Base-by-base conservation (phyloP, 2,797 vertebrate genomes). In the Enteromius radiatus region DNA sequence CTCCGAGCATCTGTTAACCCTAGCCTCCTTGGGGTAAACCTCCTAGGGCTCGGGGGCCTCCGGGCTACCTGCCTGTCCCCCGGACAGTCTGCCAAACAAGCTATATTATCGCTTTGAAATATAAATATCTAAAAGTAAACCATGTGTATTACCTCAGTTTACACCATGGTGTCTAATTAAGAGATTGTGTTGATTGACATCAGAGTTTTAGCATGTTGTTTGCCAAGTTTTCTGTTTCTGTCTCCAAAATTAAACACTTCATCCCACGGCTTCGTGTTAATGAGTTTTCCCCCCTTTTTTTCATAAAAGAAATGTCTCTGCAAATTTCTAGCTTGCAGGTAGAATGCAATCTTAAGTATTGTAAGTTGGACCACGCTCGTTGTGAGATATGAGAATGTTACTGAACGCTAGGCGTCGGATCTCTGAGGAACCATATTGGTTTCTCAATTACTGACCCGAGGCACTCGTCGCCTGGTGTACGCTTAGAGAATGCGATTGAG, bases 361-460 rank as follows among this genome's bases (percentile, higher is more conserved):
- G 33, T 31, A 54, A 54, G 74, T 75, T 70, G 21, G 65, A 36
- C 49, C 0, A 2, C 56, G 45, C 76, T 81, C 15, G 10, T 73
- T 49, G 23, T 41, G 76, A 84, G 68, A 78, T 69, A 77, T 81
- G 28, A 52, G 52, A 63, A 12, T 45, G 67, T 77, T 73, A 26
- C 45, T 61, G 19, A 17, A 59, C 5, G 14, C 65, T 38, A 45
- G 61, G 6, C 12, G 11, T 67, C 31, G 43, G 43, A 67, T 78
- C 71, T 82, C 80, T 77, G 41, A 83, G 80, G 63, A 74, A 54
- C 77, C 70, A n/a, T 47, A 79, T 78, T 81, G 77, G 73, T 84
- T 85, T 75, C 84, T 73, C 76, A 71, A 84, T 84, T 73, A 68
- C 81, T 69, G 61, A 83, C 80, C 83, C 41, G 7, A 78, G 84